Conservation (phyloP, 2,888 invertebrate genomes). For the Cephus sareptanus region DNA sequence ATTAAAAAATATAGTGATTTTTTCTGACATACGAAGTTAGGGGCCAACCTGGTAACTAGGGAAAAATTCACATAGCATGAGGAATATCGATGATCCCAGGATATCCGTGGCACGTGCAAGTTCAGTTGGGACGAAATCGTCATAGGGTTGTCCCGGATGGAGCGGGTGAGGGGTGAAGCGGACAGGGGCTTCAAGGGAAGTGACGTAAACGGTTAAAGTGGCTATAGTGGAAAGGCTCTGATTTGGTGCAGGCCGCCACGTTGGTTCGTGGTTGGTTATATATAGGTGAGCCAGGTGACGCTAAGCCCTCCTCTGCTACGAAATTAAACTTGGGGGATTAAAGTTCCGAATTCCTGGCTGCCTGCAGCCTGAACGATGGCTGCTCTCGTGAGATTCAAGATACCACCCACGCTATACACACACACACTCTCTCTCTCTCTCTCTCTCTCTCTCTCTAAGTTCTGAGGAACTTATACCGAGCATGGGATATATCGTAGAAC, state of each 20-base stretch:
- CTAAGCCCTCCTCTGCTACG: constrained; percentile 21
- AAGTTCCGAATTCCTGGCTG: constrained; percentile 24
- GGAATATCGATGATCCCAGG: neutral
- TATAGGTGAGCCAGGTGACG: constrained; percentile 17
- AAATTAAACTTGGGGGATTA: constrained; percentile 26
- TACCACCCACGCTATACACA: neutral
- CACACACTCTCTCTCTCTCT: no score
- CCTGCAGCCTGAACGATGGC: constrained; percentile 22
- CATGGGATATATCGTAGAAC: neutral
- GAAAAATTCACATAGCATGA: neutral
- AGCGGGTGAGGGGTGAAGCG: neutral
- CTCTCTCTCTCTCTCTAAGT: neutral
- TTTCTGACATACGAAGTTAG: neutral
- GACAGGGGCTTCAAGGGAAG: neutral
- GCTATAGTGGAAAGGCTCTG: neutral
- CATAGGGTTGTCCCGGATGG: neutral
- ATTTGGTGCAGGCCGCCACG: neutral
- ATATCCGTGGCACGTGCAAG: neutral
- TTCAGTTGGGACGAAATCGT: neutral
- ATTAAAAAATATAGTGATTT: neutral
- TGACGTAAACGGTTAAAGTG: constrained; percentile 3
- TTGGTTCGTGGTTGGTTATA: constrained; percentile 2
- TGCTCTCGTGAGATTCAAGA: constrained; percentile 13
- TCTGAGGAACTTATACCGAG: neutral
- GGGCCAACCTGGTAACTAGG: neutral